A percentile compares a stretch with the other conserved stretches of the same genome.
Evolutionary conservation across 2,888 invertebrate species (phyloP).

Genomic region (Mylabris sibirica): DNA sequence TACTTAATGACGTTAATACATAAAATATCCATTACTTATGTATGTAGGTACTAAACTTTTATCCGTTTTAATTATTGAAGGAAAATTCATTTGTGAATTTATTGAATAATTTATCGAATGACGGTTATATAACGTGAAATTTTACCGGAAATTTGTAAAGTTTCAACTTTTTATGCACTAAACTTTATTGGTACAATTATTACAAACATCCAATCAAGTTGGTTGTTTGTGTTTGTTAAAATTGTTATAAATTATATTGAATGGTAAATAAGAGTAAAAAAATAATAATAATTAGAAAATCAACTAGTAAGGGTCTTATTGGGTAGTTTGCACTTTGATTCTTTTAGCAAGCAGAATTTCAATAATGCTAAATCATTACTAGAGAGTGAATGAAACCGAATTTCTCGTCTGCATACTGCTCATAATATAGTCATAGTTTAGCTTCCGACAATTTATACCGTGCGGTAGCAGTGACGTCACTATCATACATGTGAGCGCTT

Average conservation of each 20-base stretch:
- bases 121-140: background rate
- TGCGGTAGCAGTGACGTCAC: no score
- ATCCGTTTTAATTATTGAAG: background rate
- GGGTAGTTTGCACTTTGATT: background rate
- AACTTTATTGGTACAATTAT: background rate
- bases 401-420: background rate
- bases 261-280: no score
- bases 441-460: no score
- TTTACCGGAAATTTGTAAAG: background rate
- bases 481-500: no score
- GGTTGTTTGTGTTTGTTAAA: background rate
- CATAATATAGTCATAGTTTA: no score
- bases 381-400: background rate
- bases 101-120: background rate
- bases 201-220: background rate
- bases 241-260: background rate
- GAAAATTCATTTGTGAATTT: conserved; percentile 1
- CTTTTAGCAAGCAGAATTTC: background rate
- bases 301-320: background rate
- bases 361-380: background rate
- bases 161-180: background rate
- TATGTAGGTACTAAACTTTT: no score
- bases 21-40: no score
- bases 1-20: background rate
- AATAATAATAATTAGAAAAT: background rate